Evolutionary conservation across 2,888 invertebrate species (phyloP).

Genomic region (Tiphia femorata): DNA sequence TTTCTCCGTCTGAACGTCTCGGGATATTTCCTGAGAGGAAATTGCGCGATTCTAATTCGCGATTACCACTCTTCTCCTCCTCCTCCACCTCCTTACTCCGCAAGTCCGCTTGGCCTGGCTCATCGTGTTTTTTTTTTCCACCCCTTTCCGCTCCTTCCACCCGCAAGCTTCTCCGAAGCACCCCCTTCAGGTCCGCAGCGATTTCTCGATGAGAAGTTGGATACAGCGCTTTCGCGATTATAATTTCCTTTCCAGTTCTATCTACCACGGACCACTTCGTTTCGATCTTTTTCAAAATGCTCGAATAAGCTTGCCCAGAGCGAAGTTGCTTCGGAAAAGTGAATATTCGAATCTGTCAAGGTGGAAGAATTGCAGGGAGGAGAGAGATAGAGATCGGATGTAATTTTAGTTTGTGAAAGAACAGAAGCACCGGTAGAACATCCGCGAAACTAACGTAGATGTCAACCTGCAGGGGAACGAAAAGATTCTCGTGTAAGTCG

Average conservation of each 20-base stretch:
- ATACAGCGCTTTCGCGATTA: neutral
- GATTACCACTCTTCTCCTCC: conserved; percentile 4
- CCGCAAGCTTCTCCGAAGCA: neutral
- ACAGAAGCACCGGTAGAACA: no score
- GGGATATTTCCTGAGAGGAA: conserved; percentile 30
- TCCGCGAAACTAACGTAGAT: no score
- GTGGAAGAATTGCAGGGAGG: neutral
- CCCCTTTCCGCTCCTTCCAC: neutral
- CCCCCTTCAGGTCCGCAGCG: no score
- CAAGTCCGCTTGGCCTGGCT: no score
- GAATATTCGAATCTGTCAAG: neutral
- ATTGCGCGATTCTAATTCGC: conserved; percentile 36
- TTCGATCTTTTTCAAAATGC: neutral
- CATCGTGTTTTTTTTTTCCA: conserved; percentile 12
- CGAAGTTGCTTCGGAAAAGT: neutral
- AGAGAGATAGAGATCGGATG: neutral
- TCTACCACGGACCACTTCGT: neutral
- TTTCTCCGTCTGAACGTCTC: conserved; percentile 15
- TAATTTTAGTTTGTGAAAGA: no score
- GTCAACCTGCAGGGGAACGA: no score
- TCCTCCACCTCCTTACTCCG: conserved; percentile 7
- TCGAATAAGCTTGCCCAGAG: neutral
- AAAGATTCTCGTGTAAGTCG: no score
- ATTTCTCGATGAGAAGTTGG: no score
- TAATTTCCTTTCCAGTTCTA: conserved; percentile 7